phyloP scores from a whole-genome alignment of 2,113 vertebrate genomes.

The Laterallus jamaicensis region DNA sequence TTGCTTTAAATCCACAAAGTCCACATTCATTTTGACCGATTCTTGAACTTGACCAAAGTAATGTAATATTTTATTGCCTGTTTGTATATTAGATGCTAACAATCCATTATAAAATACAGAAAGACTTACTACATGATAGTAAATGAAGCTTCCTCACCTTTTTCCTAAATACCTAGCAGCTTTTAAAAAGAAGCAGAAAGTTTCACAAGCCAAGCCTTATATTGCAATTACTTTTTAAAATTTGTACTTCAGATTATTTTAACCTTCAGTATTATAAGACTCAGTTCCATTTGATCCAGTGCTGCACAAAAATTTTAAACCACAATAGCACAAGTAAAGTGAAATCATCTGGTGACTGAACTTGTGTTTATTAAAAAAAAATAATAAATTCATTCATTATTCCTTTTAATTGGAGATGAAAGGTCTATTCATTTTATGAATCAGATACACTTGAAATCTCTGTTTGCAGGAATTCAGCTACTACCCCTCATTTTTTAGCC shows the following conservation, averaged over 20 bases:
- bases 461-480: not conserved
- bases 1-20: not conserved
- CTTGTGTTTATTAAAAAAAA: not conserved
- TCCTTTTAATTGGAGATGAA: conserved; percentile 10
- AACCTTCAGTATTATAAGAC: not conserved
- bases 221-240: not conserved
- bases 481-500: not conserved
- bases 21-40: not conserved
- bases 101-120: not conserved
- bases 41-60: not conserved
- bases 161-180: not conserved
- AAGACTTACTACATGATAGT: not conserved
- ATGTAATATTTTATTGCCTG: not conserved
- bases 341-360: not conserved
- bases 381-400: not conserved
- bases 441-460: not conserved
- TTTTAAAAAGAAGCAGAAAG: not conserved
- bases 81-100: not conserved
- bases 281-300: not conserved
- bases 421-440: not conserved
- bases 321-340: not conserved
- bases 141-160: not conserved
- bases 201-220: not conserved
- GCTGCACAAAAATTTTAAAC: not conserved
- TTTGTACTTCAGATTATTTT: not conserved